Evolutionary conservation across 2,113 vertebrate species (phyloP), one percentile per base, ranked within the genome.

Genomic region (Onychostruthus taczanowskii): DNA sequence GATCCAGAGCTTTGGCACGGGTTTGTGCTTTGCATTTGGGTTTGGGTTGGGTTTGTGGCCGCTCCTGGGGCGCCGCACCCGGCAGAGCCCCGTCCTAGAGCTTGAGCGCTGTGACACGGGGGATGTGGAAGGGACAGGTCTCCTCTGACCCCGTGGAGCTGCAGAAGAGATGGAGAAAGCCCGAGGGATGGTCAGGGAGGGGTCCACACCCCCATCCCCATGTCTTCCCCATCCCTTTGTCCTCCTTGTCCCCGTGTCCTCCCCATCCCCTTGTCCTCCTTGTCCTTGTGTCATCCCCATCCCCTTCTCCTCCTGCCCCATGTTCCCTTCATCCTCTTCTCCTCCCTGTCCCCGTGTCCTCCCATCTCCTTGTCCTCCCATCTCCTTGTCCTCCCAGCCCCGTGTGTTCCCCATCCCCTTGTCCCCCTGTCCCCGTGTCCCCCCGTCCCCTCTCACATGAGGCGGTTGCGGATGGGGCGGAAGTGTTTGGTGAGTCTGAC

Each of bases 401-500:
- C 11, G 1, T 12, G 30, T 31, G 28, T 53, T 4, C 28, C 30
- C 2, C 18, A 2, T 9, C 31, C 31, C 33, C 21, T 6, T 33
- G 33, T 50, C 50, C 50, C 5, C 50, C 9, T n/a, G 20, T 21
- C 59, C 24, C 4, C 19, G 16, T 30, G 1, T 1, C 33, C 41
- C 7, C 3, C 37, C 2, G 0, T 37, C 1, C 14, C 97, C 37
- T 37, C 37, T 98, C 90, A 98, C 98, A 98, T 97, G 49, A 98
- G 97, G 47, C 97, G 96, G 90, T 98, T 98, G 96, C 97, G 91
- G 91, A 98, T 96, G 66, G 97, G 97, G 10, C 98, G 98, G 95
- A 99, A 99, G 94, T 98, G 98, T 92, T 99, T 99, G 93, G 98
- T 98, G 87, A 99, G 98, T 96, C 99, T 99, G 95, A 99, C 21